Base-by-base conservation (phyloP, 2,888 invertebrate species). In the Scelioninae gen. 1 region DNA sequence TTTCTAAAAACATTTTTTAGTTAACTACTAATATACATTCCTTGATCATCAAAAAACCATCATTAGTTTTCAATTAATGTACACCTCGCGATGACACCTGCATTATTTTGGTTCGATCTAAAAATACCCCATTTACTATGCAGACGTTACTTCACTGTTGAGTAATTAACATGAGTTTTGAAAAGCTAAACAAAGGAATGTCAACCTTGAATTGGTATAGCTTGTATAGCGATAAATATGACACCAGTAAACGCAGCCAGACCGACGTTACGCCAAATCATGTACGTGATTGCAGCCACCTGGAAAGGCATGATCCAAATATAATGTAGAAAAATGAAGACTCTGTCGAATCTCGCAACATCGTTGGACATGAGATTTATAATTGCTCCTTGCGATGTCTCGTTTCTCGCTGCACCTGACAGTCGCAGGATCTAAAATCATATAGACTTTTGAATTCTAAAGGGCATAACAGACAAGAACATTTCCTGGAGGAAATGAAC, bases 361-460 rank as follows among this genome's bases (percentile, higher is more conserved):
- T 97, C 97, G 88, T 97, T 97, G 0, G 97, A 96, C 93, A 97
- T 93, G 74, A 97, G 92, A 91, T 97, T 97, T 56, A 97, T 95
- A 87, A 97, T 95, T 92, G 97, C 96, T 85, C 96, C 92, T 92
- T 90, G 89, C 4, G 89, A 89, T 34, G 88, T 86, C 65, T 87
- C 84, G 84, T 82, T 92, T 16, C 88, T 86, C 8, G 89, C 86
- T 23, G 86, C 85, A 65, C 86, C 87, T 15, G 91, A 91, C 47
- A 95, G 88, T 16, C 93, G 91, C 45, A 95, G 89, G 15, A 94
- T 93, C 92, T 92, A 75, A n/a, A 85, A 84, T 49, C 8, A 65
- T 11, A 47, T 6, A 66, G 51, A 58, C 6, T n/a, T n/a, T n/a
- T n/a, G n/a, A n/a, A n/a, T n/a, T n/a, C n/a, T n/a, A n/a, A n/a